Evolutionary conservation across 2,888 invertebrate species (phyloP).

Genomic region (Hipparchia semele): DNA sequence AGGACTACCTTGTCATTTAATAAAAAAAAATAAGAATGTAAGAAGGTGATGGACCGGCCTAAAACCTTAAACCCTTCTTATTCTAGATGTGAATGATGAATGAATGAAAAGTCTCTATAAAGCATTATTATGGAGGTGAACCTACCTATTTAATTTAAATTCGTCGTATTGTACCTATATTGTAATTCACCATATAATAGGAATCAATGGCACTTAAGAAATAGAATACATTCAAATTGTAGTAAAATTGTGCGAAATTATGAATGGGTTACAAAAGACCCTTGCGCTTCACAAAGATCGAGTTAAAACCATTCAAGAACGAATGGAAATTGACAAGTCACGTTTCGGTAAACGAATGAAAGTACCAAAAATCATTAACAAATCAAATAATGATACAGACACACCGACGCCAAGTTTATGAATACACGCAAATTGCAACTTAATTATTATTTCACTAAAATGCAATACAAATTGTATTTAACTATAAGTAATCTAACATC

Average conservation of each 20-base stretch:
- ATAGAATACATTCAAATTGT: slow-evolving; percentile 55
- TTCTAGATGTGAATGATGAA: no score
- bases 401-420: slow-evolving; percentile 55
- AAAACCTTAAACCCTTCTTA: no score
- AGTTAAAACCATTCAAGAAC: slow-evolving; percentile 47
- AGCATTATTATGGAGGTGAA: no score
- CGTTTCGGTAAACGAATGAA: slow-evolving; percentile 51
- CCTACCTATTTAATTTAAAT: no score
- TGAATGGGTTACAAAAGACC: slow-evolving; percentile 51
- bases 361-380: slow-evolving; percentile 47
- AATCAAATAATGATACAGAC: slow-evolving; percentile 55
- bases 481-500: neutral
- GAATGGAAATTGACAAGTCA: slow-evolving; percentile 59
- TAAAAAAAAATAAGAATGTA: no score
- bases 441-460: neutral
- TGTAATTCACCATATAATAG: slow-evolving; percentile 28
- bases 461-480: neutral
- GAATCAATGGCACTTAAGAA: slow-evolving; percentile 41
- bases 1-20: no score
- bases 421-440: slow-evolving; percentile 10
- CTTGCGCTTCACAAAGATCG: slow-evolving; percentile 35
- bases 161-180: neutral
- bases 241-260: slow-evolving; percentile 58
- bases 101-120: no score
- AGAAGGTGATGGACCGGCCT: no score